Conservation (phyloP, 2,113 vertebrate species). For the Scalopus aquaticus region DNA sequence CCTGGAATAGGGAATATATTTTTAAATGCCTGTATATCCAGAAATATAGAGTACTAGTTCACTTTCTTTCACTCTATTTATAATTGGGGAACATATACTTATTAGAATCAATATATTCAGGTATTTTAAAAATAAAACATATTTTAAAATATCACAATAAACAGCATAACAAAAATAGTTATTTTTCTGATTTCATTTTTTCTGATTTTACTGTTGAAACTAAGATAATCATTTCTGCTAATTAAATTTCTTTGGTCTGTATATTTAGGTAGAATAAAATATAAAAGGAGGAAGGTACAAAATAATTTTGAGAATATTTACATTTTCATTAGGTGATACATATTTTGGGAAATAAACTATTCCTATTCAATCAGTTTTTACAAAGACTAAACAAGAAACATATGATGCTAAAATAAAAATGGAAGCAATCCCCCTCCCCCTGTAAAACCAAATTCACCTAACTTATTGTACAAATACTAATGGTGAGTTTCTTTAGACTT, state of each 20-base stretch:
- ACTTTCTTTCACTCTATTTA: neutral
- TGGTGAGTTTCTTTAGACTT: neutral
- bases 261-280: neutral
- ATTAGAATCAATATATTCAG: neutral
- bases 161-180: neutral
- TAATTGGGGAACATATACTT: neutral
- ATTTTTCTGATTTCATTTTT: neutral
- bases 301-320: constrained; percentile 24
- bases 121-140: neutral
- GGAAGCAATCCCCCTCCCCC: neutral
- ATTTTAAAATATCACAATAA: neutral
- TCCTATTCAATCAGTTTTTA: neutral
- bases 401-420: constrained; percentile 23
- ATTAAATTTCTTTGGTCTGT: neutral
- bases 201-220: neutral
- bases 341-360: neutral
- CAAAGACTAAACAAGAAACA: neutral
- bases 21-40: neutral
- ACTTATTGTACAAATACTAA: neutral
- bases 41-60: neutral
- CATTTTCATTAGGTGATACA: neutral
- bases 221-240: neutral
- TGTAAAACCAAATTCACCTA: neutral
- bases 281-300: constrained; percentile 6
- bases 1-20: neutral